These are phyloP conservation scores for Acrocephalus arundinaceus DNA, from an alignment of 2,113 vertebrate genomes.

Conservation along the genomic window DNA sequence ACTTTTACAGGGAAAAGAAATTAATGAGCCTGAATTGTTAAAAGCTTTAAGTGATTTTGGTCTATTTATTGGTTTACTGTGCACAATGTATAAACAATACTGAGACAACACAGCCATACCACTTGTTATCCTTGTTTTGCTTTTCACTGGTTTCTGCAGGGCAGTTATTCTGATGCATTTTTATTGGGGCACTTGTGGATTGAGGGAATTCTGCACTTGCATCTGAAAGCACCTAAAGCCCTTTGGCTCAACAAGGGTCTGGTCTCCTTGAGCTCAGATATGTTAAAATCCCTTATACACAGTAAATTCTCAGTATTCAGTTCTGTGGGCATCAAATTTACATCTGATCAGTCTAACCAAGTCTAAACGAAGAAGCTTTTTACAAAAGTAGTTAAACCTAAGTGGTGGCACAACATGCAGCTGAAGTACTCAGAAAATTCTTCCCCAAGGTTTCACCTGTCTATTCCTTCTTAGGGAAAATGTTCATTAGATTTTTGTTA, in stretches of 20 bases:
- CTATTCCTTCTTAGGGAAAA: background rate
- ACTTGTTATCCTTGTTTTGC: background rate
- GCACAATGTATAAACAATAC: background rate
- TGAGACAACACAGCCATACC: background rate
- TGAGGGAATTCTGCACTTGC: background rate
- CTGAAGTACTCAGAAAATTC: background rate
- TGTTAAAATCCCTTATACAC: background rate
- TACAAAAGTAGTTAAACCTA: background rate
- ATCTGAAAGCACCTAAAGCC: background rate
- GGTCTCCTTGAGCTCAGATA: background rate
- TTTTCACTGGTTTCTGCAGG: background rate
- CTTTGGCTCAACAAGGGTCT: background rate
- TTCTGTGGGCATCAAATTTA: background rate
- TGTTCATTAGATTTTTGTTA: accelerated
- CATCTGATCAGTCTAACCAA: background rate
- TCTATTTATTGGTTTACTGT: background rate
- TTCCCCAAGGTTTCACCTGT: background rate
- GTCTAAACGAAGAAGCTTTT: background rate
- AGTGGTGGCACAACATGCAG: background rate
- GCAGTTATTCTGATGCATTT: background rate
- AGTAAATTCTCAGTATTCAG: background rate
- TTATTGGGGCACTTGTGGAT: background rate
- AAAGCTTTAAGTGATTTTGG: background rate
- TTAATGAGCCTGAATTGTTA: background rate
- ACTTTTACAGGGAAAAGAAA: background rate